These are phyloP conservation scores for Centrocercus urophasianus DNA, from an alignment of 2,113 vertebrate species.

Conservation along the genomic window DNA sequence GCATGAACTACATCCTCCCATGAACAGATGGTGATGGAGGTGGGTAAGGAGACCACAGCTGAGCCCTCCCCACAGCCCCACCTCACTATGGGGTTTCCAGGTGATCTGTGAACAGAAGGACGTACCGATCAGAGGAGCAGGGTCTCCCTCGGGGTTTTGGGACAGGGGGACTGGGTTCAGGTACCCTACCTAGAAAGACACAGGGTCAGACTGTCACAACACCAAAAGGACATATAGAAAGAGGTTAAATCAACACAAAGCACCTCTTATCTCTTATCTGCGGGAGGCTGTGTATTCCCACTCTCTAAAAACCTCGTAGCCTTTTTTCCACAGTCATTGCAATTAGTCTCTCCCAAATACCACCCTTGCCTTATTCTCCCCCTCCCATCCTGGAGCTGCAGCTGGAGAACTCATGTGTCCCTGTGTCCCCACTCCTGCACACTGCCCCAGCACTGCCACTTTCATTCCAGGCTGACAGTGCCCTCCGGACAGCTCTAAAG, in stretches of 20 bases:
- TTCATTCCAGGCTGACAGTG: neutral
- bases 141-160: constrained; percentile 82
- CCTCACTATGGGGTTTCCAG: neutral
- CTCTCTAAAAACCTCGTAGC: neutral
- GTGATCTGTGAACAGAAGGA: neutral
- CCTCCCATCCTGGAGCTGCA: neutral
- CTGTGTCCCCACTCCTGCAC: neutral
- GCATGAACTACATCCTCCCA: neutral
- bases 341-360: neutral
- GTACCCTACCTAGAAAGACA: constrained; percentile 71
- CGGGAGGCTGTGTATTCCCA: neutral
- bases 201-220: constrained; percentile 53
- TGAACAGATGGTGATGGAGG: neutral
- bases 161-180: constrained; percentile 68
- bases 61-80: neutral
- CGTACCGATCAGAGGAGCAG: constrained; percentile 78
- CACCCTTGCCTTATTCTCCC: neutral
- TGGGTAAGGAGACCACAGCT: neutral
- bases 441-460: neutral
- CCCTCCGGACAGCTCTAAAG: neutral
- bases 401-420: neutral
- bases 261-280: neutral
- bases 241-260: neutral
- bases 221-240: constrained; percentile 1
- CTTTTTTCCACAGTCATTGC: neutral